Conservation (phyloP, 2,888 invertebrate genomes). For the Lamellibrachia satsuma region DNA sequence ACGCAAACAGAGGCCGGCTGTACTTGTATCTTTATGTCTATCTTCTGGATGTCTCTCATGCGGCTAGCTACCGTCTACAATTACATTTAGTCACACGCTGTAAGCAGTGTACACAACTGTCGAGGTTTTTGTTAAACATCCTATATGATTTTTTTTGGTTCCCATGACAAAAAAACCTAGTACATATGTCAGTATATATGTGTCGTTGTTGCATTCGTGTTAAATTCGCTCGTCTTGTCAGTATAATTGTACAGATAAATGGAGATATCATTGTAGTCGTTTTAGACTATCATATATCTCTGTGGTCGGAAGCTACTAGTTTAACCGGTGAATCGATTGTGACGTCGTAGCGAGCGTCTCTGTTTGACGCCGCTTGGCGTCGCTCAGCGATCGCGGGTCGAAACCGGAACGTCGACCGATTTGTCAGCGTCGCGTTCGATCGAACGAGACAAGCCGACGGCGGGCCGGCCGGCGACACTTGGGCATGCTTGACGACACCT, state of each 20-base stretch:
- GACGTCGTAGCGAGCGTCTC: not conserved
- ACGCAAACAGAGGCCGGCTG: not conserved
- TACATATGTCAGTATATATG: too few species aligned
- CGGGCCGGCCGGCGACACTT: not conserved
- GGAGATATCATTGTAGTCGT: too few species aligned
- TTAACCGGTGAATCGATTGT: not conserved
- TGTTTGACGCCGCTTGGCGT: not conserved
- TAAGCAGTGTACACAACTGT: not conserved
- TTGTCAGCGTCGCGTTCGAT: conserved; percentile 3
- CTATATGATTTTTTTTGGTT: too few species aligned
- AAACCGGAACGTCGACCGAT: not conserved
- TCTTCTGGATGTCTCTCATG: not conserved
- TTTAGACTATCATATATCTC: too few species aligned
- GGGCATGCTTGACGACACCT: conserved; percentile 11
- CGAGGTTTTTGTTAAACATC: too few species aligned
- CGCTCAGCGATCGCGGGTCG: not conserved
- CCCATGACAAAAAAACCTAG: too few species aligned
- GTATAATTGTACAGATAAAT: too few species aligned
- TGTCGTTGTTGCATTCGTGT: too few species aligned
- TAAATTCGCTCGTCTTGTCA: too few species aligned
- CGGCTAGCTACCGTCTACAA: not conserved
- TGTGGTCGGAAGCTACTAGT: too few species aligned
- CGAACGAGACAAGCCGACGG: not conserved
- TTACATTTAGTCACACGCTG: not conserved
- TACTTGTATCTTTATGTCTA: not conserved